Percentiles rank a stretch among this genome's conserved stretches.
Conservation (phyloP, 2,113 vertebrate genomes). For the Chaetura pelagica region DNA sequence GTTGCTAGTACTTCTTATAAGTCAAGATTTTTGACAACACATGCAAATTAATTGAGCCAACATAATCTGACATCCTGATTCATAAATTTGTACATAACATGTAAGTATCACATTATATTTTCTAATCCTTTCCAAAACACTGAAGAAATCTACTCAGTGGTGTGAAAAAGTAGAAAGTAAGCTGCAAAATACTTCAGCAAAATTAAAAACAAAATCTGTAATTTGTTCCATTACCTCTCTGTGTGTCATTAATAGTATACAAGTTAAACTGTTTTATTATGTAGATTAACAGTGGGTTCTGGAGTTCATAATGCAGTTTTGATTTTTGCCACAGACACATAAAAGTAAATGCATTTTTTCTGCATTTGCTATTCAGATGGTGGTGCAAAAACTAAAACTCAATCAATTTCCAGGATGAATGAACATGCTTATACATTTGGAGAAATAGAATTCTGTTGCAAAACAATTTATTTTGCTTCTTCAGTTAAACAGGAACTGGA, state of each 20-base stretch:
- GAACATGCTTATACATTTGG: not conserved
- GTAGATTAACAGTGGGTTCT: not conserved
- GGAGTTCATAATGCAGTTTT: not conserved
- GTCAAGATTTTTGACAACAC: too few relatives aligned
- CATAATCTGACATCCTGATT: too few relatives aligned
- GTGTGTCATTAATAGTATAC: not conserved
- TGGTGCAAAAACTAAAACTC: not conserved
- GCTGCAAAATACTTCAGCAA: not conserved
- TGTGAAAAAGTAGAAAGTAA: too few relatives aligned
- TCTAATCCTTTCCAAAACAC: too few relatives aligned
- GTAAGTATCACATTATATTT: too few relatives aligned
- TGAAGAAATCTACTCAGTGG: too few relatives aligned
- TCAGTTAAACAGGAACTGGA: not conserved
- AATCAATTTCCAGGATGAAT: slow-evolving; percentile 5
- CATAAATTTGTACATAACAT: too few relatives aligned
- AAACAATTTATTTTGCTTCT: slow-evolving; percentile 18
- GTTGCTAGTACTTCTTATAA: too few relatives aligned
- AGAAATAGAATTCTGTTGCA: slow-evolving; percentile 12
- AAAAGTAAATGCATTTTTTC: not conserved
- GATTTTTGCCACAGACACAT: not conserved
- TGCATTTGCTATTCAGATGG: not conserved
- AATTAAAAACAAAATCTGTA: not conserved
- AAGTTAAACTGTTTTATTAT: not conserved
- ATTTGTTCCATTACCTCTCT: not conserved
- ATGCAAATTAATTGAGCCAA: too few relatives aligned